Evolutionary conservation across 2,888 invertebrate species (phyloP).

Genomic region (Platerodrilus igneus): DNA sequence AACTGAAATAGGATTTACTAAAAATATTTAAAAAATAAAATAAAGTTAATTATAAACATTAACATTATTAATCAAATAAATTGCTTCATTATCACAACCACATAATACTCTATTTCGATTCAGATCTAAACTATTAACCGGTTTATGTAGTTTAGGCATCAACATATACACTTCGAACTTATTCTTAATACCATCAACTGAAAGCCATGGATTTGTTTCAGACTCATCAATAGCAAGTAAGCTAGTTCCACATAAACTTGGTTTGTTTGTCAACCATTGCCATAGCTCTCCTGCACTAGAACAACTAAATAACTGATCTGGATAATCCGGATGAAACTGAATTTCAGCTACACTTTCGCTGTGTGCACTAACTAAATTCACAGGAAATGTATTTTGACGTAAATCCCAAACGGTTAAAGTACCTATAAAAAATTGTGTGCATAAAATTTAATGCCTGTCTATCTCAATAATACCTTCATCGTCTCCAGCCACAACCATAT

Average conservation of each 20-base stretch:
- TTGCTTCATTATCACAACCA: slow-evolving; percentile 84
- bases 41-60: slow-evolving; percentile 33
- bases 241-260: slow-evolving; percentile 14
- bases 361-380: slow-evolving; percentile 76
- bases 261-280: slow-evolving; percentile 75
- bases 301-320: slow-evolving; percentile 78
- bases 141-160: slow-evolving; percentile 68
- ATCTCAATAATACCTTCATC: slow-evolving; percentile 76
- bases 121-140: slow-evolving; percentile 79
- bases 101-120: slow-evolving; percentile 70
- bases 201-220: slow-evolving; percentile 59
- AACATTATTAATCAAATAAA: slow-evolving; percentile 72
- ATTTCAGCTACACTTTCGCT: slow-evolving; percentile 75
- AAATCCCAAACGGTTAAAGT: slow-evolving; percentile 87
- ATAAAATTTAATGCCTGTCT: too few species aligned
- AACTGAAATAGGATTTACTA: too few species aligned
- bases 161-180: slow-evolving; percentile 69
- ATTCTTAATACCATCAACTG: slow-evolving; percentile 62
- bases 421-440: slow-evolving; percentile 42
- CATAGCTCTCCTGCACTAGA: slow-evolving; percentile 80
- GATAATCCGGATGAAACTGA: slow-evolving; percentile 79
- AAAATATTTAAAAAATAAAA: slow-evolving; percentile 8
- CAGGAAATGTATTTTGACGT: slow-evolving; percentile 75
- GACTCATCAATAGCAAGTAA: slow-evolving; percentile 23
- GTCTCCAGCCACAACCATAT: slow-evolving; percentile 77